Evolutionary conservation across 2,888 invertebrate genomes (phyloP).

Genomic region (Drosophila fulvimacula): DNA sequence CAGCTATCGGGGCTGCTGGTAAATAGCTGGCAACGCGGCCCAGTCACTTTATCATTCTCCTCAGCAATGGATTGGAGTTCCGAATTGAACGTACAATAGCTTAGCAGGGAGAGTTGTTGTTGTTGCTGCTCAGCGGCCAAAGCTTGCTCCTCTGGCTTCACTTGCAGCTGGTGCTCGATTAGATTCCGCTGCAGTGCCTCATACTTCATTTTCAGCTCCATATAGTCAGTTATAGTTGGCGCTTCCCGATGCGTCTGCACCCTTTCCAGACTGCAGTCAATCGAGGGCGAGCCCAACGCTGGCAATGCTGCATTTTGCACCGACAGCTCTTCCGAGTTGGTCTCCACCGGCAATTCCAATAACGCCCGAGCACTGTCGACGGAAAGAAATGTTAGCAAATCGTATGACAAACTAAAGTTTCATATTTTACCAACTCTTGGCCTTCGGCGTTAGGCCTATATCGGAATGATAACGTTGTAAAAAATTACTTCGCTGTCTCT

Average conservation of each 20-base stretch:
- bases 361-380: not conserved
- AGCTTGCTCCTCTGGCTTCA: not conserved
- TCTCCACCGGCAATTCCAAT: not conserved
- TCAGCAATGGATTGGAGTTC: slow-evolving; percentile 16
- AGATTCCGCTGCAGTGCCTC: not conserved
- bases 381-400: not conserved
- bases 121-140: slow-evolving; percentile 5
- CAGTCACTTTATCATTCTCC: not conserved
- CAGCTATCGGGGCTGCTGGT: not conserved
- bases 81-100: slow-evolving; percentile 2
- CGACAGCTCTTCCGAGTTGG: not conserved
- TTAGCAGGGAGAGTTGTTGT: slow-evolving; percentile 1
- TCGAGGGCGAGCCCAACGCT: no score
- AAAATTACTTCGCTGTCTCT: not conserved
- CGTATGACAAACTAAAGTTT: not conserved
- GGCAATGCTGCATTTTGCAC: not conserved
- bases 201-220: not conserved
- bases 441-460: slow-evolving; percentile 67
- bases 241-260: not conserved
- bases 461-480: slow-evolving; percentile 56
- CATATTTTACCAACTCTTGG: slow-evolving; percentile 59
- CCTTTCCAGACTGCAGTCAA: slow-evolving; percentile 4
- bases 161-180: not conserved
- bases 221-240: not conserved
- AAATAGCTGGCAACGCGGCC: not conserved